phyloP scores from a whole-genome alignment of 2,797 vertebrate genomes.

The Vultur gryphus region DNA sequence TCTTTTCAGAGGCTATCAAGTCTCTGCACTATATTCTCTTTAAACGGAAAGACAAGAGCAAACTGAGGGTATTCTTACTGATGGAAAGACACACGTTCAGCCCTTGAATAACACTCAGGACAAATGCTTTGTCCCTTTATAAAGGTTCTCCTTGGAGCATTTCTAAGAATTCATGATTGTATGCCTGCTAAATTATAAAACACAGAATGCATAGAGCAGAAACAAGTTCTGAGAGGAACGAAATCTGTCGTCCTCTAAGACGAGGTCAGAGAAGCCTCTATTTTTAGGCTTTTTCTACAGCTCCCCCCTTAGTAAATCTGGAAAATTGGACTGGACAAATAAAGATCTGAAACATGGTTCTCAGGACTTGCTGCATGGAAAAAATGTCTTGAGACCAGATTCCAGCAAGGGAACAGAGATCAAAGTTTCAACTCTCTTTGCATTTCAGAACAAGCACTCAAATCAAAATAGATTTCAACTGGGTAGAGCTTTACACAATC shows the following conservation, averaged over 20 bases:
- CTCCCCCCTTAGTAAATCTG: neutral
- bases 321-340: neutral
- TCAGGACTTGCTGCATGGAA: neutral
- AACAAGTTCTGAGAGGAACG: neutral
- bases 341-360: neutral
- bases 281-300: neutral
- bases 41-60: neutral
- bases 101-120: neutral
- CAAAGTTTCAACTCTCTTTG: neutral
- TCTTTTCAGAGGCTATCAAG: neutral
- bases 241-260: neutral
- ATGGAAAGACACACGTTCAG: neutral
- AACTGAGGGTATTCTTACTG: neutral
- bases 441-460: neutral
- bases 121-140: neutral
- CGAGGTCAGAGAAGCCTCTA: neutral
- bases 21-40: neutral
- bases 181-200: neutral
- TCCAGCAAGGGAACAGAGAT: neutral
- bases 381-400: neutral
- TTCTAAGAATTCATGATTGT: neutral
- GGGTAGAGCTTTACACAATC: neutral
- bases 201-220: neutral
- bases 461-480: neutral
- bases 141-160: neutral